Conservation (phyloP, 2,888 invertebrate genomes). For the Chrysolina oricalcia region DNA sequence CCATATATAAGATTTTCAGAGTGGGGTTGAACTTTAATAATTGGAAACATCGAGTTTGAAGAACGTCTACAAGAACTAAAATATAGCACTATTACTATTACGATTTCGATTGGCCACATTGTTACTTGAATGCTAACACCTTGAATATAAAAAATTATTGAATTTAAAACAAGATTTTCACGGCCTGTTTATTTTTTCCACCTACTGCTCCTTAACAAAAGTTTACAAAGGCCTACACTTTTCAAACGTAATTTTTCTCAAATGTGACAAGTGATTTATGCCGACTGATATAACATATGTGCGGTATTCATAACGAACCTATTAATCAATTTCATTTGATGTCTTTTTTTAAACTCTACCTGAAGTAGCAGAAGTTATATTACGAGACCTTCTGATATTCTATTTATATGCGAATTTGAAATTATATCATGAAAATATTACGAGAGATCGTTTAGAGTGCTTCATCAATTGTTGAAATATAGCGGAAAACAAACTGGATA, state of each 20-base stretch:
- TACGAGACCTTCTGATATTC: neutral
- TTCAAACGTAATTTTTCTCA: neutral
- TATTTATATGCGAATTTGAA: neutral
- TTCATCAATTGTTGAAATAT: too few relatives aligned
- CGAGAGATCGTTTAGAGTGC: too few relatives aligned
- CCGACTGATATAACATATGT: neutral
- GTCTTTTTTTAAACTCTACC: slow-evolving; percentile 3
- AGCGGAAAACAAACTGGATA: too few relatives aligned
- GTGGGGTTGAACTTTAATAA: too few relatives aligned
- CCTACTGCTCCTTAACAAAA: neutral
- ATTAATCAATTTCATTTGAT: neutral
- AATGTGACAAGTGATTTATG: neutral
- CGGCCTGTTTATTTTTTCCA: neutral
- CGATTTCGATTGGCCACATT: too few relatives aligned
- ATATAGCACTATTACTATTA: too few relatives aligned
- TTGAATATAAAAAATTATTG: too few relatives aligned
- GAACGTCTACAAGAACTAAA: too few relatives aligned
- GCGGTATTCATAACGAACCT: slow-evolving; percentile 1
- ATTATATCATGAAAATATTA: neutral
- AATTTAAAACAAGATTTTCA: too few relatives aligned
- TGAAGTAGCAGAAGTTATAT: neutral
- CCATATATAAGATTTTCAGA: too few relatives aligned
- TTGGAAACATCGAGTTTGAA: too few relatives aligned
- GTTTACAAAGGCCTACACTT: neutral
- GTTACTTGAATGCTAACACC: too few relatives aligned